Conservation (phyloP, 2,113 vertebrate genomes). For the Brachypteracias leptosomus region DNA sequence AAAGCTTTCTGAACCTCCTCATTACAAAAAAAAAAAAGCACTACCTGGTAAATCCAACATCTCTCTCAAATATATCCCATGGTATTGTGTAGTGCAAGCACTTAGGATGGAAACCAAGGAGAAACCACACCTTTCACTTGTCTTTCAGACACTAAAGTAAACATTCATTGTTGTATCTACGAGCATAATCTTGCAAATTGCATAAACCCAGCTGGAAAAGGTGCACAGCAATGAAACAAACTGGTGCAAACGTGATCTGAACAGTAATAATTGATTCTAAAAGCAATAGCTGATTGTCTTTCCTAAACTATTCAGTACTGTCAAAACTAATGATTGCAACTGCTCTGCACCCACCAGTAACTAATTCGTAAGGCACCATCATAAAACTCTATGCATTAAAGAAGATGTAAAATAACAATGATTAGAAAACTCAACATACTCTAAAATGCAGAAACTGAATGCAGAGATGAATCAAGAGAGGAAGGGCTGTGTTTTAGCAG, state of each 20-base stretch:
- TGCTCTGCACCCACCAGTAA: not conserved
- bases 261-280: slow-evolving; percentile 20
- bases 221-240: not conserved
- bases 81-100: not conserved
- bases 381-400: not conserved
- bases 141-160: not conserved
- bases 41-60: not conserved
- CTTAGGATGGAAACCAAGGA: not conserved
- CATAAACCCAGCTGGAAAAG: not conserved
- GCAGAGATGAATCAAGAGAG: not conserved
- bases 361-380: not conserved
- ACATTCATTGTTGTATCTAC: not conserved
- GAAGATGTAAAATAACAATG: not conserved
- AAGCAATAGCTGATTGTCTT: not conserved
- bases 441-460: not conserved
- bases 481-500: not conserved
- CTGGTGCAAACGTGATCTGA: not conserved
- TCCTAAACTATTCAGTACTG: not conserved
- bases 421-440: not conserved
- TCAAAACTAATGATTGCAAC: not conserved
- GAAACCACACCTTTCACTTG: not conserved
- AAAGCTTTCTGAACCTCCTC: not conserved
- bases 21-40: not conserved
- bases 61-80: not conserved
- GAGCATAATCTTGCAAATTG: not conserved